Evolutionary conservation across 2,888 invertebrate genomes (phyloP).

Genomic region (Drosophila percnosoma): DNA sequence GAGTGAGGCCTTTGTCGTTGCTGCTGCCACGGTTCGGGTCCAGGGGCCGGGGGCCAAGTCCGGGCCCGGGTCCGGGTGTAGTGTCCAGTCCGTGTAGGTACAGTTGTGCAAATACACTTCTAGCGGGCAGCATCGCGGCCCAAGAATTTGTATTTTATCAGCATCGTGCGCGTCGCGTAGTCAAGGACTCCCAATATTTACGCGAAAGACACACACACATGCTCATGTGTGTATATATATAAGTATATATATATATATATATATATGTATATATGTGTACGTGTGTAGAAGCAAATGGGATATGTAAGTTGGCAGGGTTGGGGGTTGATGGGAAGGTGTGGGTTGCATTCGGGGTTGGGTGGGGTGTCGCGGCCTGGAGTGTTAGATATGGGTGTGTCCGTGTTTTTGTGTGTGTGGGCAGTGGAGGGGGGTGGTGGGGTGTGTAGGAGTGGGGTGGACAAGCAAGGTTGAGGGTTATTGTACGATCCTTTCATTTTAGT

Average conservation of each 20-base stretch:
- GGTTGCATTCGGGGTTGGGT: constrained; percentile 10
- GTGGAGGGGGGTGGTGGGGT: constrained; percentile 14
- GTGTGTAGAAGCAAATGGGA: constrained; percentile 78
- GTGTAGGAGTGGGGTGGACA: constrained; percentile 30
- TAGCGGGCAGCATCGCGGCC: constrained; percentile 80
- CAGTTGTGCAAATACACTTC: constrained; percentile 78
- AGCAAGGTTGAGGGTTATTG: constrained; percentile 70
- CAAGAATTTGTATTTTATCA: constrained; percentile 79
- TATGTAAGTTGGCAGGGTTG: constrained; percentile 48
- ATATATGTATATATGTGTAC: constrained; percentile 46
- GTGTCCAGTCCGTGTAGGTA: constrained; percentile 75
- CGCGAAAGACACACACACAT: constrained; percentile 72
- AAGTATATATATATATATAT: constrained; percentile 22
- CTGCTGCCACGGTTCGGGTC: constrained; percentile 45
- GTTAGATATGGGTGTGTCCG: constrained; percentile 61
- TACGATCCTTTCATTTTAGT: constrained; percentile 80
- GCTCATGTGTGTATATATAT: constrained; percentile 12
- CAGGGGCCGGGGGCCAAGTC: constrained; percentile 1
- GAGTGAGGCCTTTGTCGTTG: constrained; percentile 53
- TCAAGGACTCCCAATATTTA: constrained; percentile 81
- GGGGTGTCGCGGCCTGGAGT: constrained; percentile 46
- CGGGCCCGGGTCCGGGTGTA: constrained; percentile 12
- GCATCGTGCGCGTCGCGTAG: constrained; percentile 81
- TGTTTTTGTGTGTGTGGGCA: constrained; percentile 33
- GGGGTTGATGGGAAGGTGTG: constrained; percentile 38